These are phyloP conservation scores for Autographa gamma DNA, from an alignment of 2,888 invertebrate genomes.

Conservation along the genomic window DNA sequence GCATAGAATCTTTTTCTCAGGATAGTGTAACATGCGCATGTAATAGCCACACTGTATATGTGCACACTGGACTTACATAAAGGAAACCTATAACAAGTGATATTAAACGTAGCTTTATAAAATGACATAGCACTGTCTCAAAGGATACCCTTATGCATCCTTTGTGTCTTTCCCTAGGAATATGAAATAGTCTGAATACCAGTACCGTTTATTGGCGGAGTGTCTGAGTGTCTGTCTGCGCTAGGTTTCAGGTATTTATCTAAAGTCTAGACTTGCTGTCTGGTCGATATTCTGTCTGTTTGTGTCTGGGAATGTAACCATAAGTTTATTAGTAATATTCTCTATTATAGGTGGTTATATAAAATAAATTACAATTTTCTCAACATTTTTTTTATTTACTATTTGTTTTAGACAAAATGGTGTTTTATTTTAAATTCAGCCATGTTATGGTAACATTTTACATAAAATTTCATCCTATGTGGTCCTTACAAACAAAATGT, in stretches of 20 bases:
- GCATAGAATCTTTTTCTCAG: too few relatives aligned
- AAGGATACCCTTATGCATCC: background rate
- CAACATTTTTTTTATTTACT: too few relatives aligned
- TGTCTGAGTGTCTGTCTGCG: background rate
- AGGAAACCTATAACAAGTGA: too few relatives aligned
- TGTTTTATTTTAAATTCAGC: too few relatives aligned
- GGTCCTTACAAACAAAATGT: background rate
- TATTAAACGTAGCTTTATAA: background rate
- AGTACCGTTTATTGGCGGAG: background rate
- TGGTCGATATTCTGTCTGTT: background rate
- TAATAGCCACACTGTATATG: too few relatives aligned
- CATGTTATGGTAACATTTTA: too few relatives aligned
- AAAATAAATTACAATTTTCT: too few relatives aligned
- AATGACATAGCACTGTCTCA: background rate
- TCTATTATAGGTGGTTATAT: too few relatives aligned
- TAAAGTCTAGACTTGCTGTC: background rate
- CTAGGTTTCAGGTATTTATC: conserved; percentile 4
- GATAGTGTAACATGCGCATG: too few relatives aligned
- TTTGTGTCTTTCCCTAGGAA: background rate
- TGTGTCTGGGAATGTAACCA: background rate
- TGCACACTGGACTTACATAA: too few relatives aligned
- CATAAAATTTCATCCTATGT: background rate
- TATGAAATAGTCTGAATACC: background rate
- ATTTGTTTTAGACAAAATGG: too few relatives aligned
- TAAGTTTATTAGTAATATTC: background rate